Evolutionary conservation across 2,113 vertebrate species (phyloP).

Genomic region (Odobenus rosmarus): DNA sequence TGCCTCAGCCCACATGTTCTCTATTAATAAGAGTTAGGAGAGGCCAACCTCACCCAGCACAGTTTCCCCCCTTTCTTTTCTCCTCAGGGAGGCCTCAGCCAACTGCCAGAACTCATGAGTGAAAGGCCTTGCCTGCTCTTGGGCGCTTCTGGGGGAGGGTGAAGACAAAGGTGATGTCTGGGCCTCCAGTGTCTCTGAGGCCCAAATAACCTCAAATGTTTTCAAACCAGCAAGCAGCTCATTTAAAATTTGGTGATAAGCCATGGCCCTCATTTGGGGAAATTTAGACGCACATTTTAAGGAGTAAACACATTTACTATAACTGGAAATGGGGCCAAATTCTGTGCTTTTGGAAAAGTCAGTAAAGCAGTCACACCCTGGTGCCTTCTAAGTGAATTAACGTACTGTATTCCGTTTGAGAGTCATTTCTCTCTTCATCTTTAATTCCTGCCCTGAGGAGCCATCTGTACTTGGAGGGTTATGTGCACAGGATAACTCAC

Average conservation of each 20-base stretch:
- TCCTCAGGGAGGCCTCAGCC: conserved; percentile 39
- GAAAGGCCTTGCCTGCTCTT: conserved; percentile 4
- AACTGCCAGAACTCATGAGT: conserved; percentile 20
- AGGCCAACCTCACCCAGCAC: conserved; percentile 57
- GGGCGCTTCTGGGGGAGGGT: not conserved
- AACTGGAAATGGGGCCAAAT: conserved; percentile 56
- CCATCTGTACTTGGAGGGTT: conserved; percentile 65
- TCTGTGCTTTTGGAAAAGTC: conserved; percentile 68
- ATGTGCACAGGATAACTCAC: conserved; percentile 52
- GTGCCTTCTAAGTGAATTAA: conserved; percentile 75
- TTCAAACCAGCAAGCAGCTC: not conserved
- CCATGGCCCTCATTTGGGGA: not conserved
- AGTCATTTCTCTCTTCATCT: conserved; percentile 46
- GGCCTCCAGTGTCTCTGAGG: not conserved
- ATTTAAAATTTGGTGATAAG: conserved; percentile 29
- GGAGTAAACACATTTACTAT: conserved; percentile 55
- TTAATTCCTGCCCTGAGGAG: conserved; percentile 75
- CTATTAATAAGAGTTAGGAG: conserved; percentile 67
- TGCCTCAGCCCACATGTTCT: conserved; percentile 66
- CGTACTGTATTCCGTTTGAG: conserved; percentile 76
- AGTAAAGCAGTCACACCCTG: conserved; percentile 66
- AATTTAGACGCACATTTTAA: conserved; percentile 29
- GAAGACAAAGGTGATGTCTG: conserved; percentile 11
- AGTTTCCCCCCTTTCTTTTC: not conserved
- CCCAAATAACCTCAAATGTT: not conserved